These are phyloP conservation scores for Euwallacea fornicatus DNA, from an alignment of 1,140 invertebrate species.

Conservation along the genomic window DNA sequence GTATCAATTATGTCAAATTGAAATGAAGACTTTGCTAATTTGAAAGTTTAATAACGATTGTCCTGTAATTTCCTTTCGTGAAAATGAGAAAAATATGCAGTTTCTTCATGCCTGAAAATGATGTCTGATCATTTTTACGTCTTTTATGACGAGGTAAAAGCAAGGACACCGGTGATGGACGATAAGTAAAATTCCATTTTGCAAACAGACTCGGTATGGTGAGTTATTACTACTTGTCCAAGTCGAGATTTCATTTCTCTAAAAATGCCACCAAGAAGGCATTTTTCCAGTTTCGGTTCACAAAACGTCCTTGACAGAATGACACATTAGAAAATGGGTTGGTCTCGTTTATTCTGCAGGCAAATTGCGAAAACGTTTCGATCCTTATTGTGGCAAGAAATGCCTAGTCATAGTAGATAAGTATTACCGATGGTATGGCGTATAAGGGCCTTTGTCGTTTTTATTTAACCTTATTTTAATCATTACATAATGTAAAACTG, in stretches of 20 bases:
- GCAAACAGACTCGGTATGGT: too few species aligned
- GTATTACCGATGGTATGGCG: neutral
- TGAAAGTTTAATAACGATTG: too few species aligned
- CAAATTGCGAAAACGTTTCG: constrained; percentile 1
- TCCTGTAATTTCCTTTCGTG: too few species aligned
- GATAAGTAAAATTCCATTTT: too few species aligned
- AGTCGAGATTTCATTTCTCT: too few species aligned
- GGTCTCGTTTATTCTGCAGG: constrained; percentile 1
- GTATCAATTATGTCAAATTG: neutral
- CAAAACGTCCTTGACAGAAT: constrained; percentile 18
- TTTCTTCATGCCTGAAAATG: too few species aligned
- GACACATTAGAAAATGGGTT: constrained; percentile 25
- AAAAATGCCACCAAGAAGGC: too few species aligned
- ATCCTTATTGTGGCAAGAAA: neutral
- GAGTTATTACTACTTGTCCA: too few species aligned
- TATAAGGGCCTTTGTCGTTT: neutral
- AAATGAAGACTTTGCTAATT: neutral
- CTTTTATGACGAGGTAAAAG: too few species aligned
- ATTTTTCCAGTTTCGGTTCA: constrained; percentile 12
- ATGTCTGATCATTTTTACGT: too few species aligned
- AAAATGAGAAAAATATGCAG: too few species aligned
- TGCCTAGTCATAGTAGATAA: neutral
- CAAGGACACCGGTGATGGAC: too few species aligned
- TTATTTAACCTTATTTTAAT: neutral
- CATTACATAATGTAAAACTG: neutral